Conservation (phyloP, 1,140 invertebrate species). For the Leptonema lineaticorne region DNA sequence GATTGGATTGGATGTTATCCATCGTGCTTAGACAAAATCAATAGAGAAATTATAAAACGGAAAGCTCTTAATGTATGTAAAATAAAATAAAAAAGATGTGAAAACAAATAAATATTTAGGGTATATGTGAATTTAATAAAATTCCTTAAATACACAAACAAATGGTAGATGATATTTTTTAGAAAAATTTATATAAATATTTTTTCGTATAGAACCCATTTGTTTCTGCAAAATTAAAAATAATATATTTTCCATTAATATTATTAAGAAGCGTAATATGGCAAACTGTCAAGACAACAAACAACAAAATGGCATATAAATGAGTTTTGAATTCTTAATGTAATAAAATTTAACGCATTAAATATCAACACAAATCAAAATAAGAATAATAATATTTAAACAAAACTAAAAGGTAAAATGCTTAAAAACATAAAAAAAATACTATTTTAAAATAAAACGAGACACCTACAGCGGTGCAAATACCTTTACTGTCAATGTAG, state of each 20-base stretch:
- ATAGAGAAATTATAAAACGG: not conserved
- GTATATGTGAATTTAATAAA: not conserved
- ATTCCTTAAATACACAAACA: slow-evolving; percentile 26
- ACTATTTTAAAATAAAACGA: not conserved
- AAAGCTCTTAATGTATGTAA: not conserved
- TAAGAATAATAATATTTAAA: not conserved
- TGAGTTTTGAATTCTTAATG: not conserved
- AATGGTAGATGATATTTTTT: slow-evolving; percentile 25
- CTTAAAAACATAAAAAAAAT: slow-evolving; percentile 1
- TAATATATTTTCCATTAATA: slow-evolving; percentile 23
- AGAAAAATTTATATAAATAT: slow-evolving; percentile 8
- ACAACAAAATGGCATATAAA: slow-evolving; percentile 15
- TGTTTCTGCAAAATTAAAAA: slow-evolving; percentile 19
- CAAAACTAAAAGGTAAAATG: not conserved
- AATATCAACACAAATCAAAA: slow-evolving; percentile 1
- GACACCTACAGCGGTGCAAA: not conserved
- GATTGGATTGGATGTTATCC: slow-evolving; percentile 55
- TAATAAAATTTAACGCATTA: too few species aligned
- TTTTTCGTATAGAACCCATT: slow-evolving; percentile 17
- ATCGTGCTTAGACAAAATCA: slow-evolving; percentile 42
- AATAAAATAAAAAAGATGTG: not conserved
- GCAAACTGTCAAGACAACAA: slow-evolving; percentile 10
- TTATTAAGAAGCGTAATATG: slow-evolving; percentile 11
- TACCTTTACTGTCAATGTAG: not conserved
- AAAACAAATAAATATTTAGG: not conserved